A percentile compares a stretch with the other conserved stretches of the same genome.
phyloP scores from a whole-genome alignment of 2,113 vertebrate species.

The Polyodon spathula region DNA sequence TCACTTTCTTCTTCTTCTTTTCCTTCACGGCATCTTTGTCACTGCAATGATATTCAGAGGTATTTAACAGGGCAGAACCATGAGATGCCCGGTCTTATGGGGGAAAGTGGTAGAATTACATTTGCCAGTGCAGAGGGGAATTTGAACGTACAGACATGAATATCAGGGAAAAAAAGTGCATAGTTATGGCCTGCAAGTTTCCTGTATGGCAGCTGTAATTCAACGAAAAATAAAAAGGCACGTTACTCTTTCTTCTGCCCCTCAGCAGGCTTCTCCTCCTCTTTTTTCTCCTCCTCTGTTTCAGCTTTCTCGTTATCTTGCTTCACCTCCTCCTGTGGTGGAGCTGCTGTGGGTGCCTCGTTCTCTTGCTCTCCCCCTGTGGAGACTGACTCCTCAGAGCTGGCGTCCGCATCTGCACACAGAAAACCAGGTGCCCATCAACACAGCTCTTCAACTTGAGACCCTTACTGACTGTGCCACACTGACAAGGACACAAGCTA shows the following conservation, averaged over 20 bases:
- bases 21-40: conserved; percentile 75
- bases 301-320: conserved; percentile 59
- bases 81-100: neutral
- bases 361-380: conserved; percentile 66
- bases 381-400: conserved; percentile 75
- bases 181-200: neutral
- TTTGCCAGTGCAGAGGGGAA: neutral
- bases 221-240: neutral
- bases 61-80: too few species aligned
- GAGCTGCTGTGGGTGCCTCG: conserved; percentile 55
- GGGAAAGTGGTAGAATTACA: conserved; percentile 7
- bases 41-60: conserved; percentile 40
- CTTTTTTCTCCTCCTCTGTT: conserved; percentile 36
- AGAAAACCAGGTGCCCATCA: neutral
- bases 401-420: conserved; percentile 59
- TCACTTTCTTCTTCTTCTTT: conserved; percentile 91
- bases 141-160: neutral
- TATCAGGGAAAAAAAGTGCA: neutral
- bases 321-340: conserved; percentile 37
- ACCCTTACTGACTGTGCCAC: too few species aligned
- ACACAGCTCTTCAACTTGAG: neutral
- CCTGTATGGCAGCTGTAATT: neutral
- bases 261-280: conserved; percentile 42
- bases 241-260: conserved; percentile 81
- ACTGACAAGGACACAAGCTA: too few species aligned